A percentile compares a stretch with the other conserved stretches of the same genome.
These are phyloP conservation scores for Eupithecia exiguata DNA, from an alignment of 2,888 invertebrate species.

Conservation along the genomic window DNA sequence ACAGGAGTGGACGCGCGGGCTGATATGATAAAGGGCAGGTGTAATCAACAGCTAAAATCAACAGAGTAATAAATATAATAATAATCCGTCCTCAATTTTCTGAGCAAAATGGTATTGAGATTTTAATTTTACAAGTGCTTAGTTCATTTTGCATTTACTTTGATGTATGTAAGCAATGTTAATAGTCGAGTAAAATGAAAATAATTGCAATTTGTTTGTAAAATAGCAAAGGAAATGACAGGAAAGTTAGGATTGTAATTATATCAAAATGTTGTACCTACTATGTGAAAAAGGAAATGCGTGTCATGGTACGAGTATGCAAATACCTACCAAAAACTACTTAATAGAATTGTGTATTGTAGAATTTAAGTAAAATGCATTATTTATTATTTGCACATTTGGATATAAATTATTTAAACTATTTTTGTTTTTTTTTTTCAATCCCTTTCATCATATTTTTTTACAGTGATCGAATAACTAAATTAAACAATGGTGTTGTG, in stretches of 20 bases:
- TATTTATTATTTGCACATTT: conserved; percentile 44
- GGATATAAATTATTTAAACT: conserved; percentile 29
- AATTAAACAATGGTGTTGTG: not conserved
- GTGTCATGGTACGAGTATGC: not conserved
- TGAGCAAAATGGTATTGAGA: not conserved
- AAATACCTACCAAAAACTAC: not conserved
- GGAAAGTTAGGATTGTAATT: not conserved
- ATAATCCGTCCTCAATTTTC: not conserved
- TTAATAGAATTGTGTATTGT: not conserved
- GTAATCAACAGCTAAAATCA: not conserved
- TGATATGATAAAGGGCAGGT: too few relatives aligned
- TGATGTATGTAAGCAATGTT: not conserved
- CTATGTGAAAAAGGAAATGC: not conserved
- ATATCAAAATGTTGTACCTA: too few relatives aligned
- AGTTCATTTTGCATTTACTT: not conserved
- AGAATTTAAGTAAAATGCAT: conserved; percentile 12
- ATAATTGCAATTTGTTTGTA: not conserved
- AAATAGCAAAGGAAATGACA: not conserved
- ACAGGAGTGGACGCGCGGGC: too few relatives aligned
- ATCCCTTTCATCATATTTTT: not conserved
- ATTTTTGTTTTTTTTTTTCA: conserved; percentile 12
- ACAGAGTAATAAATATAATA: not conserved
- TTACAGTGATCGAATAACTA: not conserved
- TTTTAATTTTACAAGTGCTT: not conserved
- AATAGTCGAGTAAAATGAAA: not conserved